These are phyloP conservation scores for Archips crataeganus DNA, from an alignment of 2,888 invertebrate genomes.

Conservation along the genomic window DNA sequence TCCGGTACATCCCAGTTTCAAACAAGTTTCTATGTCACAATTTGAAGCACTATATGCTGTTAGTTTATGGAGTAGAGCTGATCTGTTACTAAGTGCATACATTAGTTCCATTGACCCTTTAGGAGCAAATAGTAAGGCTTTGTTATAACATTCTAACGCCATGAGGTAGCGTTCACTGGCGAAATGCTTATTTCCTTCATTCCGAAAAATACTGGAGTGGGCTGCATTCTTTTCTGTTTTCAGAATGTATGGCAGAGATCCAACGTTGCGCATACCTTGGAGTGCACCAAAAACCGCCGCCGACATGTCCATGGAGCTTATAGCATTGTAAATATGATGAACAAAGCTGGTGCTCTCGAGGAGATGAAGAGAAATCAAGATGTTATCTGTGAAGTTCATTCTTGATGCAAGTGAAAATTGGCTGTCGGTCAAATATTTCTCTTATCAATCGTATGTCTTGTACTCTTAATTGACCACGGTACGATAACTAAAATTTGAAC, in stretches of 20 bases:
- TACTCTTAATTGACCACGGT: too few species aligned
- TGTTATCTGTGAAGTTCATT: slow-evolving; percentile 10
- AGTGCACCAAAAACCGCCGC: slow-evolving; percentile 25
- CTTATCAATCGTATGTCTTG: too few species aligned
- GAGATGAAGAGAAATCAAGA: slow-evolving; percentile 1
- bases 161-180: slow-evolving; percentile 23
- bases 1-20: slow-evolving; percentile 42
- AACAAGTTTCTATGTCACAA: slow-evolving; percentile 44
- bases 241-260: not conserved
- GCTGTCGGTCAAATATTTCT: too few species aligned
- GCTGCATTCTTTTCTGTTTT: slow-evolving; percentile 5
- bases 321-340: slow-evolving; percentile 23
- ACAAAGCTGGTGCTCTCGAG: not conserved
- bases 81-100: slow-evolving; percentile 46
- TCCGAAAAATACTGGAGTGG: slow-evolving; percentile 2
- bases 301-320: slow-evolving; percentile 14
- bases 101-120: slow-evolving; percentile 42
- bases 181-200: slow-evolving; percentile 32
- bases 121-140: slow-evolving; percentile 45
- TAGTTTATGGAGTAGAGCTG: slow-evolving; percentile 43
- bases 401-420: not conserved
- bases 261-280: slow-evolving; percentile 4
- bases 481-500: too few species aligned
- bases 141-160: slow-evolving; percentile 45
- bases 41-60: slow-evolving; percentile 41